These are phyloP conservation scores for Orthosia cruda DNA, from an alignment of 2,888 invertebrate genomes.

Conservation along the genomic window DNA sequence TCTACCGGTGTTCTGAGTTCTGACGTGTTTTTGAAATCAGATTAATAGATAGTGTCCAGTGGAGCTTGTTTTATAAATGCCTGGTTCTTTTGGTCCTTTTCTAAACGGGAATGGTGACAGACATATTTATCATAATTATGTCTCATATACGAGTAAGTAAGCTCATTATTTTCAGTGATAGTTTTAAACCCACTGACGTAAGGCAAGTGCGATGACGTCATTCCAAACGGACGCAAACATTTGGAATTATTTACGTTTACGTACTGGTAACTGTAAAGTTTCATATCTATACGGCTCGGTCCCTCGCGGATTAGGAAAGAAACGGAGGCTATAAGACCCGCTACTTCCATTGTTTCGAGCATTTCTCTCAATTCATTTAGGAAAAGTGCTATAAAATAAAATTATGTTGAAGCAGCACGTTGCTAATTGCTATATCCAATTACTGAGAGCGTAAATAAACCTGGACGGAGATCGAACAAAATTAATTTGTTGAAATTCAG, in stretches of 20 bases:
- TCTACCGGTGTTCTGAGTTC: background rate
- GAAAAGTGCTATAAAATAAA: background rate
- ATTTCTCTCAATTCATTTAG: background rate
- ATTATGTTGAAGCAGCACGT: background rate
- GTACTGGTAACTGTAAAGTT: background rate
- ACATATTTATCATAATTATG: constrained; percentile 1
- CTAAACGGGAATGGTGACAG: background rate
- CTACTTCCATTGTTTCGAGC: background rate
- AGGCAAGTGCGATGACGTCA: constrained; percentile 38
- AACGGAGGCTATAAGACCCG: background rate
- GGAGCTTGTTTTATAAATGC: background rate
- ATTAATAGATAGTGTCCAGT: background rate
- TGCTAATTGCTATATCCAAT: constrained; percentile 28
- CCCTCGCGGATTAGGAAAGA: constrained; percentile 8
- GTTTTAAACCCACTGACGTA: constrained; percentile 29
- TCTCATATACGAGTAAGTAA: background rate
- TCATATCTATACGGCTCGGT: constrained; percentile 8
- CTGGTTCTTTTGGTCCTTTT: background rate
- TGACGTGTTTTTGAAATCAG: background rate
- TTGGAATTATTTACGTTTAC: constrained; percentile 34
- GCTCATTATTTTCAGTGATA: constrained; percentile 31
- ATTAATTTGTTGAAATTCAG: constrained; percentile 31
- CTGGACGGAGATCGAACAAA: constrained; percentile 12
- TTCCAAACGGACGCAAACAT: constrained; percentile 17
- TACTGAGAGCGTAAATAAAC: constrained; percentile 19